phyloP scores from a whole-genome alignment of 2,113 vertebrate genomes.

The Pavo muticus region DNA sequence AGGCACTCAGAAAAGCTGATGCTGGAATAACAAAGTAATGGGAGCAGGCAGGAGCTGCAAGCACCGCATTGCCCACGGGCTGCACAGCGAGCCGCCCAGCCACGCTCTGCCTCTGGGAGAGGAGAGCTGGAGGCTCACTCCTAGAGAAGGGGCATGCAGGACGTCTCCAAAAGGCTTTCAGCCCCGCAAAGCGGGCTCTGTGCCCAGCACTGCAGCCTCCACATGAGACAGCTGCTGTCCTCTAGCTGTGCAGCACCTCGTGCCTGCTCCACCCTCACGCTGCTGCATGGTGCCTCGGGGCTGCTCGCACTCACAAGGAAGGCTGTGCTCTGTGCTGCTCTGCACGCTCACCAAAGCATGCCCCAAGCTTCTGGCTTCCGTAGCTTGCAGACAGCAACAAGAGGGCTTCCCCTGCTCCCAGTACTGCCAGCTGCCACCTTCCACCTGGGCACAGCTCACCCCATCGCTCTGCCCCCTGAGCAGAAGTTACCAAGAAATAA shows the following conservation, averaged over 20 bases:
- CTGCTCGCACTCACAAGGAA: not conserved
- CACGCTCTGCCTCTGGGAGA: not conserved
- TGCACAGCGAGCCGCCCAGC: not conserved
- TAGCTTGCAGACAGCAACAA: not conserved
- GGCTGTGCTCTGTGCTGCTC: not conserved
- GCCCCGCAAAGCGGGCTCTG: not conserved
- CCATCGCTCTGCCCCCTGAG: not conserved
- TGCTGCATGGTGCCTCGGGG: not conserved
- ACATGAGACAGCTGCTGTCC: accelerated
- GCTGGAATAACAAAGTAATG: not conserved
- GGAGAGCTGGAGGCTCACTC: not conserved
- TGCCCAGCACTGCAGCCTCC: accelerated
- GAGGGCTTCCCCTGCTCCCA: not conserved
- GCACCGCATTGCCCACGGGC: not conserved
- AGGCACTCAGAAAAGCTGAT: conserved; percentile 22
- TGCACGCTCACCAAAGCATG: accelerated
- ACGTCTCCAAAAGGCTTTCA: not conserved
- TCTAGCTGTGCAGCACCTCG: accelerated
- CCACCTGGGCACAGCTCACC: not conserved
- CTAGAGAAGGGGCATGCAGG: no score
- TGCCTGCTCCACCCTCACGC: not conserved
- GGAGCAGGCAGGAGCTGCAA: not conserved
- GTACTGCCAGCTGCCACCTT: not conserved
- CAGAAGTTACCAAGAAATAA: not conserved
- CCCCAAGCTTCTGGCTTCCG: not conserved